Evolutionary conservation across 2,888 invertebrate genomes (phyloP).

Genomic region (Melanostoma scalare): DNA sequence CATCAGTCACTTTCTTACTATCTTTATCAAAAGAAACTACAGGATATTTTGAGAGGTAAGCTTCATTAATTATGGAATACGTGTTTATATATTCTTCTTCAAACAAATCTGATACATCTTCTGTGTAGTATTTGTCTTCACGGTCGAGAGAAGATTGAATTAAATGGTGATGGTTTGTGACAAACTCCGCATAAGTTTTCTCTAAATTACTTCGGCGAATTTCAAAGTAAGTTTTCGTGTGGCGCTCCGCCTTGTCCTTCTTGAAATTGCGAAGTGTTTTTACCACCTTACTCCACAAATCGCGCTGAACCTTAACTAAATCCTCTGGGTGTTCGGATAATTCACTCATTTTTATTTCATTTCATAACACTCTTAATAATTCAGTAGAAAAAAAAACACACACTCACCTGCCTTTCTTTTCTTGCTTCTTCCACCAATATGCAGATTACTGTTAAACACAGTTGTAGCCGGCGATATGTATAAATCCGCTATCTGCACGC

Average conservation of each 20-base stretch:
- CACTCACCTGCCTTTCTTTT: neutral
- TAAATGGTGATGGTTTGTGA: neutral
- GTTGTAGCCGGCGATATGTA: no score
- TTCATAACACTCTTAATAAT: neutral
- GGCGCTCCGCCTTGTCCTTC: slow-evolving; percentile 5
- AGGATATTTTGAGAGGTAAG: neutral
- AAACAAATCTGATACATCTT: neutral
- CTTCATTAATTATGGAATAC: neutral
- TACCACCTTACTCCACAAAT: neutral
- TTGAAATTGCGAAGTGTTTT: slow-evolving; percentile 22
- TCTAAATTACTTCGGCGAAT: slow-evolving; percentile 1
- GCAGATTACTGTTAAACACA: no score
- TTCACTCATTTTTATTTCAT: slow-evolving; percentile 5
- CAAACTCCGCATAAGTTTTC: slow-evolving; percentile 5
- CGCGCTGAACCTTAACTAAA: slow-evolving; percentile 10
- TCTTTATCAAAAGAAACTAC: neutral
- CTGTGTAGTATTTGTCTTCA: slow-evolving; percentile 13
- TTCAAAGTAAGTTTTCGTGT: slow-evolving; percentile 16
- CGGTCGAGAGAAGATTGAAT: slow-evolving; percentile 8
- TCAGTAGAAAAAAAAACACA: neutral
- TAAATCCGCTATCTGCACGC: no score
- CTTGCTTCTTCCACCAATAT: no score
- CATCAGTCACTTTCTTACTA: neutral
- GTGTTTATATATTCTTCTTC: slow-evolving; percentile 7
- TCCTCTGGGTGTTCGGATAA: neutral